A percentile compares a stretch with the other conserved stretches of the same genome.
phyloP scores from a whole-genome alignment of 2,113 vertebrate species.

The Puffinus mauretanicus region DNA sequence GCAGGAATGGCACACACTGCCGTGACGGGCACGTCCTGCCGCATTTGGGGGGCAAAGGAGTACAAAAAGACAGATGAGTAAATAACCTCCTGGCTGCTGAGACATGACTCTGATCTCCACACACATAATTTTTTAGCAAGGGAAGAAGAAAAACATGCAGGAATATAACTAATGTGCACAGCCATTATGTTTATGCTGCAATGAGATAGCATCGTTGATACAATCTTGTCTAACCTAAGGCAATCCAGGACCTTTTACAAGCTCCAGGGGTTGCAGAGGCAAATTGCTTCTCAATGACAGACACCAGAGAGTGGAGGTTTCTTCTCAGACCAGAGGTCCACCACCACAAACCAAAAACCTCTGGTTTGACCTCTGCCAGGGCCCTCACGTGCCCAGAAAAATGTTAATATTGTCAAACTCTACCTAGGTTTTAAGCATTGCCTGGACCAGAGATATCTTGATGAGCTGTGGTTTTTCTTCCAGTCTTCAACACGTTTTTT shows the following conservation, averaged over 20 bases:
- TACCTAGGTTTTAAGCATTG: not conserved
- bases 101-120: not conserved
- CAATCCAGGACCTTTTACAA: not conserved
- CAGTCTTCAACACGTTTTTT: accelerated
- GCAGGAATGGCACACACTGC: not conserved
- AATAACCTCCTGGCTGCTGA: not conserved
- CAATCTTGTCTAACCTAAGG: not conserved
- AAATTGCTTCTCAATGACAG: not conserved
- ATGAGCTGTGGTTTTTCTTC: not conserved
- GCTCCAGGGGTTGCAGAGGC: not conserved
- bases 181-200: not conserved
- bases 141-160: not conserved
- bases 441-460: not conserved
- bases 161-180: not conserved
- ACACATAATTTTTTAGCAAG: not conserved
- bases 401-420: not conserved
- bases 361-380: not conserved
- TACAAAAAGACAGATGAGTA: not conserved
- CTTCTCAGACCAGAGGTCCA: not conserved
- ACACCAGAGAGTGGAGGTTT: not conserved
- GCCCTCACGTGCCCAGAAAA: not conserved
- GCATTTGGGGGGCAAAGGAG: not conserved
- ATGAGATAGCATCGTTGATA: not conserved
- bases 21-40: accelerated
- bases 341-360: not conserved